Evolutionary conservation across 2,113 vertebrate species (phyloP).

Genomic region (Periophthalmus modestus): DNA sequence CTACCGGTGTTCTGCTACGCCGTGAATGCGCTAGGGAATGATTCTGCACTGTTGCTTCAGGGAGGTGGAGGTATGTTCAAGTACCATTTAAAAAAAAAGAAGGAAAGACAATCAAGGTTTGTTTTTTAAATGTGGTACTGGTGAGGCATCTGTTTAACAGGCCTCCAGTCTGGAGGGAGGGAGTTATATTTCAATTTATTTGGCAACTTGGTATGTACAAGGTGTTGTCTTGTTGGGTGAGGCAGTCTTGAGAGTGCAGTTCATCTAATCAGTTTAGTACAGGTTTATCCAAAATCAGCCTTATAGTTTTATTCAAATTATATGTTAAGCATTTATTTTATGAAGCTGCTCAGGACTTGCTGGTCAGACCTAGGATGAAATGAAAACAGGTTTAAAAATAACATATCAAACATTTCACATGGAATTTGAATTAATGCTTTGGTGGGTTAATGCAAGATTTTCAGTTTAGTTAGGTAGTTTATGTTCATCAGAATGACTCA

Average conservation of each 20-base stretch:
- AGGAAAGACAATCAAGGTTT: not conserved
- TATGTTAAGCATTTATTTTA: not conserved
- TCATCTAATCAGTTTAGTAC: not conserved
- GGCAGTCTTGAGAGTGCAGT: not conserved
- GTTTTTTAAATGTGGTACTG: not conserved
- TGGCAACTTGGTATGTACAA: not conserved
- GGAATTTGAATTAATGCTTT: not conserved
- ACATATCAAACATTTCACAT: not conserved
- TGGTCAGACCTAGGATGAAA: not conserved
- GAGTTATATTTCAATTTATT: not conserved
- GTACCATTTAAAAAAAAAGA: constrained; percentile 4
- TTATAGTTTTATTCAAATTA: not conserved
- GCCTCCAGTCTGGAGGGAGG: constrained; percentile 13
- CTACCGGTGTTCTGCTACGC: constrained; percentile 70
- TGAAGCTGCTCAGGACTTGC: not conserved
- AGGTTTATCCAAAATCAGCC: not conserved
- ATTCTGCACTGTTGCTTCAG: constrained; percentile 65
- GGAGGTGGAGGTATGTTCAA: constrained; percentile 51
- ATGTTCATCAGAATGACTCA: not conserved
- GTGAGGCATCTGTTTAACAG: constrained; percentile 16
- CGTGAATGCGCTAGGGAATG: constrained; percentile 71
- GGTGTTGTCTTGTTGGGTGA: not conserved
- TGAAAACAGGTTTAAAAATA: not conserved
- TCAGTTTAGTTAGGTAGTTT: no score
- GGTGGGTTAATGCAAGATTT: not conserved